phyloP scores from a whole-genome alignment of 2,888 invertebrate genomes.

The Coelopa pilipes region DNA sequence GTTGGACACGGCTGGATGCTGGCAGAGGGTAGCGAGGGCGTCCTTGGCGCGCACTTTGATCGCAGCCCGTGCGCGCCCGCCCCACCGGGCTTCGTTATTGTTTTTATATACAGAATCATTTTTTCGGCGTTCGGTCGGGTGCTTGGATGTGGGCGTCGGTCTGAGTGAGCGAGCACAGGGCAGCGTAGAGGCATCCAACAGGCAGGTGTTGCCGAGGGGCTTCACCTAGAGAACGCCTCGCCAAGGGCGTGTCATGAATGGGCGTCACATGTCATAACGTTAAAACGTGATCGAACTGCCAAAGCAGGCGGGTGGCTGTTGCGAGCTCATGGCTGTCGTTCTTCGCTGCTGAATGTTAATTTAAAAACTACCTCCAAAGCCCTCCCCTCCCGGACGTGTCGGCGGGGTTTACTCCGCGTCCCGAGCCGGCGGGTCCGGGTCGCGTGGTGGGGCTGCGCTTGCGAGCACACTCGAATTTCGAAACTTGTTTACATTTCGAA shows the following conservation, averaged over 20 bases:
- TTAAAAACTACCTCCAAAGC: background rate
- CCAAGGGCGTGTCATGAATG: slow-evolving; percentile 1
- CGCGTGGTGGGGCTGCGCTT: background rate
- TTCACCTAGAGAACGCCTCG: background rate
- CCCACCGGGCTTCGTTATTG: slow-evolving; percentile 1
- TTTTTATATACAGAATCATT: background rate
- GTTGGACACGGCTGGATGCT: background rate
- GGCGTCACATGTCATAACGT: slow-evolving; percentile 58
- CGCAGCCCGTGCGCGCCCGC: background rate
- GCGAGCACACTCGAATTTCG: slow-evolving; percentile 7
- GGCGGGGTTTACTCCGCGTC: slow-evolving; percentile 3
- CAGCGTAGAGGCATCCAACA: slow-evolving; percentile 7
- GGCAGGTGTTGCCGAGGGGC: slow-evolving; percentile 30
- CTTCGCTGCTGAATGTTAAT: slow-evolving; percentile 19
- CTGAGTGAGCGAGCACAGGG: background rate
- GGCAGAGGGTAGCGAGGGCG: background rate
- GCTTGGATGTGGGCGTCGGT: background rate
- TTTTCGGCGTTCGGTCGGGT: background rate
- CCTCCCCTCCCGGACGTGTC: background rate
- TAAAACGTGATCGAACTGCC: slow-evolving; percentile 55
- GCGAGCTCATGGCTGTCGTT: no score
- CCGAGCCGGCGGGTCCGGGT: no score
- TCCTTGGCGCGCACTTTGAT: slow-evolving; percentile 9
- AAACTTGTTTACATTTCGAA: slow-evolving; percentile 27
- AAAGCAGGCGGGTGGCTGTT: no score